Conservation (phyloP, 2,797 vertebrate species). For the Cossypha dichroa region DNA sequence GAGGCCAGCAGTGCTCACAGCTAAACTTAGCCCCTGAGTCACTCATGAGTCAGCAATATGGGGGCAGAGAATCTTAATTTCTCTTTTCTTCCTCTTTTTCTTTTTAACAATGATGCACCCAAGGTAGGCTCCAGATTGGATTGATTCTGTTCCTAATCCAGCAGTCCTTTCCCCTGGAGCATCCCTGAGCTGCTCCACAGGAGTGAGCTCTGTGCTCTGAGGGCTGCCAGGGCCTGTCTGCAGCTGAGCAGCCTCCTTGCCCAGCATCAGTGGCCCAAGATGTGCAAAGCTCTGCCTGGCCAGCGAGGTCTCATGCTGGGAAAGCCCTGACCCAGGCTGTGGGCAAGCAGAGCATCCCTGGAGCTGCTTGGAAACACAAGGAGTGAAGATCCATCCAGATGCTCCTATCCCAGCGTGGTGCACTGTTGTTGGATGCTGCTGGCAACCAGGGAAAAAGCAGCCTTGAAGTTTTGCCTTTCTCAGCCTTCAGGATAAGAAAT, state of each 20-base stretch:
- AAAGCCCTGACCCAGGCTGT: fast-evolving
- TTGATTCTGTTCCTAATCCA: neutral
- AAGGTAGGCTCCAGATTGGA: neutral
- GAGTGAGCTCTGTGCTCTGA: neutral
- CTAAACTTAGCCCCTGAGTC: conserved; percentile 38
- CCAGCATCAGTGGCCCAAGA: neutral
- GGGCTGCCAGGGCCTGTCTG: neutral
- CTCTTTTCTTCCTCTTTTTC: neutral
- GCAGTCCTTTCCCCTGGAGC: neutral
- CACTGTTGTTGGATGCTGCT: too few relatives aligned
- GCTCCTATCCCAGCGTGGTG: neutral
- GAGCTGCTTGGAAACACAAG: neutral
- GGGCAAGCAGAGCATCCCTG: neutral
- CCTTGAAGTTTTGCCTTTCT: too few relatives aligned
- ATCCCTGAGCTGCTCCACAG: neutral
- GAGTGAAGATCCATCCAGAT: neutral
- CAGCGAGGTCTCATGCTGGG: neutral
- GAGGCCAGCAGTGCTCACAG: neutral
- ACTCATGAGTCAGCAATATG: neutral
- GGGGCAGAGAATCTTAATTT: neutral
- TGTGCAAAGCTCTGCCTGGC: neutral
- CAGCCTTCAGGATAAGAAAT: too few relatives aligned
- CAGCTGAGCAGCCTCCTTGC: neutral
- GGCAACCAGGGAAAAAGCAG: too few relatives aligned
- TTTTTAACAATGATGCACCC: neutral